Conservation (phyloP, 2,797 vertebrate genomes). For the Muscicapa striata region DNA sequence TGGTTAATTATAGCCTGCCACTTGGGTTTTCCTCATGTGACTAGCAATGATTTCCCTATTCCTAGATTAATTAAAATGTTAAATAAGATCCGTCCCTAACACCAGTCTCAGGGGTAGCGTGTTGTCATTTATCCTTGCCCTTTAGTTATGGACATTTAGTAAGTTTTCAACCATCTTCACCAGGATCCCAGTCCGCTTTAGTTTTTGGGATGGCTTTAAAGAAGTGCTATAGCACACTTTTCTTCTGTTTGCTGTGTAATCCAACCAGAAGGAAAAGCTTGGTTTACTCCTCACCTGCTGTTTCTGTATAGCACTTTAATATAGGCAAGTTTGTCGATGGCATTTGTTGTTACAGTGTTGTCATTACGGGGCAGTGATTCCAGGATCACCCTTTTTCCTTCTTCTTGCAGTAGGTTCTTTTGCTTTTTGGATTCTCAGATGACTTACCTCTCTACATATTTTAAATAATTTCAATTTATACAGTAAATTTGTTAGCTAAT, state of each 20-base stretch:
- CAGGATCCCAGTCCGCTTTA: not conserved
- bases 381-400: not conserved
- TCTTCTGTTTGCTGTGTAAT: not conserved
- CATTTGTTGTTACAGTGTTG: not conserved
- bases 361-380: not conserved
- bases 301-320: not conserved
- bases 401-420: not conserved
- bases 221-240: not conserved
- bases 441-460: not conserved
- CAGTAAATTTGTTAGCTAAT: conserved; percentile 26
- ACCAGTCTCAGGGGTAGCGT: not conserved
- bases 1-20: conserved; percentile 60
- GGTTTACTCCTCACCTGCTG: not conserved
- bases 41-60: conserved; percentile 24
- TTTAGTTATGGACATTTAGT: conserved; percentile 35
- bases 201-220: not conserved
- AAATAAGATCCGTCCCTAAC: conserved; percentile 42
- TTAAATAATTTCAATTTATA: conserved; percentile 18
- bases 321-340: not conserved
- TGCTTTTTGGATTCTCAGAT: not conserved
- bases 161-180: not conserved
- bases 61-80: conserved; percentile 62
- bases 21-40: conserved; percentile 38
- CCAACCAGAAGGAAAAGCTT: not conserved
- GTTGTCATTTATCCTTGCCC: conserved; percentile 42